phyloP scores from a whole-genome alignment of 2,888 invertebrate species.

The Isoperla grammatica region DNA sequence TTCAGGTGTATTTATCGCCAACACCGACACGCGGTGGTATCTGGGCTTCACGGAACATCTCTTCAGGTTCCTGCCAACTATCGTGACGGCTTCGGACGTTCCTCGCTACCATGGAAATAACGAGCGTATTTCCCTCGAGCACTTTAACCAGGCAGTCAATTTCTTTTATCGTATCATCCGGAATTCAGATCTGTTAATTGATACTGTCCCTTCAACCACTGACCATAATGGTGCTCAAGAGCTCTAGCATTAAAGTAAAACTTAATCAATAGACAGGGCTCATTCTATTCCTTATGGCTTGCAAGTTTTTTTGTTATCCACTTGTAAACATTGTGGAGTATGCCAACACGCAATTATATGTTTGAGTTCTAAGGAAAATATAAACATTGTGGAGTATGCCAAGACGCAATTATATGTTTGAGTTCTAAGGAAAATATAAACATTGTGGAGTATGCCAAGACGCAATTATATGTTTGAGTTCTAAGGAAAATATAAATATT shows the following conservation, averaged over 20 bases:
- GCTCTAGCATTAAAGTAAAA: neutral
- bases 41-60: conserved; percentile 42
- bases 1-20: conserved; percentile 39
- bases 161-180: conserved; percentile 46
- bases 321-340: no score
- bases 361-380: no score
- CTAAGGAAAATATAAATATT: no score
- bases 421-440: no score
- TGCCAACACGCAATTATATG: no score
- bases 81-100: conserved; percentile 37
- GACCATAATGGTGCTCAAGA: conserved; percentile 2
- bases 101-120: conserved; percentile 46
- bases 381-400: no score
- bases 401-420: no score
- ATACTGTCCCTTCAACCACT: conserved; percentile 1
- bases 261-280: no score
- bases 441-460: no score
- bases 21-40: conserved; percentile 47
- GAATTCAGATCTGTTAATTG: conserved; percentile 36
- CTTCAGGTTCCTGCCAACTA: conserved; percentile 45
- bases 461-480: no score
- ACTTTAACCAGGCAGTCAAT: conserved; percentile 44
- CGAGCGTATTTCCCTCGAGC: conserved; percentile 44
- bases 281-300: no score
- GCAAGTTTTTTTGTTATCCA: no score